These are phyloP conservation scores for Neosalanx taihuensis DNA, from an alignment of 2,797 vertebrate species.

Conservation along the genomic window DNA sequence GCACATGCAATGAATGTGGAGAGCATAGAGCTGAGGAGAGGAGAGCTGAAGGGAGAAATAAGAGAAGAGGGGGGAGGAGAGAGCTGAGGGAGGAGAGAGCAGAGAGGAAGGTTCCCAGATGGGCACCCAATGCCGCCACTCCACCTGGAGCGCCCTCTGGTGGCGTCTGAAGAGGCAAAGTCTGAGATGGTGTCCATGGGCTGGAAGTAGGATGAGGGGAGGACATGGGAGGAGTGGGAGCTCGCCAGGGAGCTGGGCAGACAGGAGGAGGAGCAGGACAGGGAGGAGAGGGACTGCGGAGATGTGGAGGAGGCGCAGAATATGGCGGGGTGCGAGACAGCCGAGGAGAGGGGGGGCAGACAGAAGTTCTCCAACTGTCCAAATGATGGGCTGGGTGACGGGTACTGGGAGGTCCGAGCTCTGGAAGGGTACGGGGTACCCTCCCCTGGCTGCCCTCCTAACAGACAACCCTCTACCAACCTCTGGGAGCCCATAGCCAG, in stretches of 20 bases:
- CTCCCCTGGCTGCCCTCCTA: slow-evolving; percentile 69
- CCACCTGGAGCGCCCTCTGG: slow-evolving; percentile 68
- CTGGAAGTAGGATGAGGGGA: slow-evolving; percentile 87
- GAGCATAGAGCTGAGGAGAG: slow-evolving; percentile 38
- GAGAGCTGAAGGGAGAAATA: too few relatives aligned
- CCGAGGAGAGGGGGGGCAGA: slow-evolving; percentile 72
- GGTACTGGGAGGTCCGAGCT: slow-evolving; percentile 75
- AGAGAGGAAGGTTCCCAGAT: slow-evolving; percentile 28
- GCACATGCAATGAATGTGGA: slow-evolving; percentile 57
- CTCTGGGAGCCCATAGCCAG: slow-evolving; percentile 92
- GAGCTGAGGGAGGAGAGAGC: slow-evolving; percentile 38
- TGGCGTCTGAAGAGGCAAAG: slow-evolving; percentile 81
- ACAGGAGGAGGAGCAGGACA: slow-evolving; percentile 59
- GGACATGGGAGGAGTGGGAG: slow-evolving; percentile 79
- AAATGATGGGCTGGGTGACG: slow-evolving; percentile 83
- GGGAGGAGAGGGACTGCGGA: slow-evolving; percentile 59
- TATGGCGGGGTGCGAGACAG: slow-evolving; percentile 72
- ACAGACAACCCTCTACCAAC: slow-evolving; percentile 91
- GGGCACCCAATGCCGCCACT: slow-evolving; percentile 86
- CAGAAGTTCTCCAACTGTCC: slow-evolving; percentile 77
- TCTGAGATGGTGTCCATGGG: slow-evolving; percentile 91
- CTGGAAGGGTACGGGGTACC: slow-evolving; percentile 67
- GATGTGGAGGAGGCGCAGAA: slow-evolving; percentile 58
- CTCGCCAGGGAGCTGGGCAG: slow-evolving; percentile 57
- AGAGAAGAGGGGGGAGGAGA: too few relatives aligned